These are phyloP conservation scores for Phalacrocorax brasilianus DNA, from an alignment of 2,113 vertebrate genomes.

Conservation along the genomic window DNA sequence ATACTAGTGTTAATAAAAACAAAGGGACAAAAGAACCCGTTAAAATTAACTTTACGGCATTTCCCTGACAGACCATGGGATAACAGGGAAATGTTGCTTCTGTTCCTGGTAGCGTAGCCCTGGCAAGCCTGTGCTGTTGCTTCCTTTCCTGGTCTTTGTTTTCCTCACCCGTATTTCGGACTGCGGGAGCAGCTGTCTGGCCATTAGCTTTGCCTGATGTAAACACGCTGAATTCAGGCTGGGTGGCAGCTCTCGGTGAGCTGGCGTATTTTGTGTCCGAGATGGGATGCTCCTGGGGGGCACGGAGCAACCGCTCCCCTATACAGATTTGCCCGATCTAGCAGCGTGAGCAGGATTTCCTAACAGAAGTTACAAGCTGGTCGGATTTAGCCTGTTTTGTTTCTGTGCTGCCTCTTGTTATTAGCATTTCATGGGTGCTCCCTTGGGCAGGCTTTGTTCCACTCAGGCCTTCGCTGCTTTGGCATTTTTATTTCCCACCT, in stretches of 20 bases:
- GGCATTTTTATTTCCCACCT: neutral
- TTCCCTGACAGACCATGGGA: neutral
- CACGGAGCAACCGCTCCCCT: neutral
- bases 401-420: neutral
- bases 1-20: neutral
- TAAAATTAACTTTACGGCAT: neutral
- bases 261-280: neutral
- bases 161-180: neutral
- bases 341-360: neutral
- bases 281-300: neutral
- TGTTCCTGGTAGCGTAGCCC: neutral
- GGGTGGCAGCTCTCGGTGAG: neutral
- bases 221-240: neutral
- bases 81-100: neutral
- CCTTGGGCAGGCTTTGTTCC: neutral
- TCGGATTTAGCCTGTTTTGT: neutral
- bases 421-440: neutral
- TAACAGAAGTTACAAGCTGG: neutral
- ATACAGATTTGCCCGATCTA: neutral
- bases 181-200: neutral
- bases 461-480: neutral
- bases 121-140: neutral
- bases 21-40: neutral
- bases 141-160: neutral
- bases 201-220: neutral